Base-by-base conservation (phyloP, 2,113 vertebrate genomes). In the Equus przewalskii region DNA sequence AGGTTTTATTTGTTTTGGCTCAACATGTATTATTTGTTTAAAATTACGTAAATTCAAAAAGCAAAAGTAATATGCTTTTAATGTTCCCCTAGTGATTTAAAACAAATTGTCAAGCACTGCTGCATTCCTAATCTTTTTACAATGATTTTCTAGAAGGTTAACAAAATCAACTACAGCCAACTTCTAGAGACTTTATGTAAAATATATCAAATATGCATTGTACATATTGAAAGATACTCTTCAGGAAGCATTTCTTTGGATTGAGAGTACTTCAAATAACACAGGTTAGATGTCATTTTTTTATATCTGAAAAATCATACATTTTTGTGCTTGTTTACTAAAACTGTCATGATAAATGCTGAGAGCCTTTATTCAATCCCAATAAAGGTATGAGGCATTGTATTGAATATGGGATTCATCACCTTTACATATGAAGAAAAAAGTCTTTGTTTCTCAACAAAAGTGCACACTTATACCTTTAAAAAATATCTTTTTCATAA, bases 181-280 rank as follows among this genome's bases (percentile, higher is more conserved):
- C 12, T 96, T 95, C 36, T 94, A 54, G 16, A 72, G 65, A 49
- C 5, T 24, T 75, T 69, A 36, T 72, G 15, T 79, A 89, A 94
- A 86, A 86, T 15, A 83, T 24, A 89, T 70, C 41, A 91, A 90
- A 95, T 64, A 81, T 21, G 30, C 12, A 69, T 89, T 84, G 83
- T 91, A 28, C 3, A 51, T 58, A 28, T 44, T 93, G 11, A 83
- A 64, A 87, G 69, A 81, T 58, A 91, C 54, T 60, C 60, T 79
- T 80, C 46, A 69, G 5, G 67, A 89, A 89, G 18, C 14, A 54
- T 65, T 86, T 96, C 22, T 96, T 93, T 84, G 30, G 28, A 81
- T 78, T 93, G 62, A 6, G 86, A 85, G 11, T 51, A 72, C 70
- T 90, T 95, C 12, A 88, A 65, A 58, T 70, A 96, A 88, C 41